Conservation (phyloP, 2,888 invertebrate genomes). For the Caenorhabditis sp. region DNA sequence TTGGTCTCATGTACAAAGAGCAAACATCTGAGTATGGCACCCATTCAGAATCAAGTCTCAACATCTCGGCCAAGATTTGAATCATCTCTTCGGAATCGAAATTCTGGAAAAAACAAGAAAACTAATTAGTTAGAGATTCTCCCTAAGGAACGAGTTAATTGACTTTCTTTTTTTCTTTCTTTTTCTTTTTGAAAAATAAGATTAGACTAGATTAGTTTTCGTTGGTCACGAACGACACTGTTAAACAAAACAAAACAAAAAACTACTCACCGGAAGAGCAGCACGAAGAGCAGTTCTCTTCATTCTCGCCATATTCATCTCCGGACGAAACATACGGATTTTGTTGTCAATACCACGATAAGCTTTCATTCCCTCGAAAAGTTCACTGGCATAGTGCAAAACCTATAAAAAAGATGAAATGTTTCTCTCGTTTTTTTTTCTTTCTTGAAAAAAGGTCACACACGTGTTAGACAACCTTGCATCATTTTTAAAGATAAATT, state of each 20-base stretch:
- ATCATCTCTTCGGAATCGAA: conserved; percentile 88
- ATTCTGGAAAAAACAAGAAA: conserved; percentile 72
- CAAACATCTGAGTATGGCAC: conserved; percentile 86
- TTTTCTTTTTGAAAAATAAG: background rate
- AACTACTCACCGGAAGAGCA: conserved; percentile 79
- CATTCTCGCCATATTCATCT: conserved; percentile 93
- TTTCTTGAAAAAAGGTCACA: background rate
- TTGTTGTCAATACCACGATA: conserved; percentile 90
- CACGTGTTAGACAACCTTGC: background rate
- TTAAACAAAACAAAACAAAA: background rate
- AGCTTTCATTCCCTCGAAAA: conserved; percentile 98
- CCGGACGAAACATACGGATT: conserved; percentile 92
- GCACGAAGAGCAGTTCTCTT: conserved; percentile 84
- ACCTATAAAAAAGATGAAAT: conserved; percentile 51
- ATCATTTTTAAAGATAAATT: background rate
- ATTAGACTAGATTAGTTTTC: conserved; percentile 1
- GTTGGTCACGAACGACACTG: background rate
- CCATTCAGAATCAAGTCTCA: conserved; percentile 95
- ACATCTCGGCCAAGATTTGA: conserved; percentile 83
- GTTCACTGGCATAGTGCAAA: conserved; percentile 75
- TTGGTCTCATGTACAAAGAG: conserved; percentile 93
- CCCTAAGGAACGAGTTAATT: conserved; percentile 17
- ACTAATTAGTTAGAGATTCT: conserved; percentile 10
- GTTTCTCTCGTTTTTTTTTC: background rate
- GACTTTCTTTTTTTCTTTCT: conserved; percentile 10